Conservation (phyloP, 2,888 invertebrate genomes). For the Odontomyia ornata region DNA sequence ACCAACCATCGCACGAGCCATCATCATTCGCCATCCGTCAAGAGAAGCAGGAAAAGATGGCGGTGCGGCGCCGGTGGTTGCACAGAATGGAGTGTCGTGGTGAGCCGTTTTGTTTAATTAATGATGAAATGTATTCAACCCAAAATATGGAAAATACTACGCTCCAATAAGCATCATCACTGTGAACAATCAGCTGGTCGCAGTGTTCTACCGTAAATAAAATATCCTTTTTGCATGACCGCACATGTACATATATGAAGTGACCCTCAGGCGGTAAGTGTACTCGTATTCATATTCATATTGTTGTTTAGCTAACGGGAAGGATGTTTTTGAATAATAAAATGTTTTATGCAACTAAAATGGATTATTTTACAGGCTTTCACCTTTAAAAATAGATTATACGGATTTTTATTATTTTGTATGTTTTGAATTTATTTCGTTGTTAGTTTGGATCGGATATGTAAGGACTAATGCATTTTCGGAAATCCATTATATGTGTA, state of each 20-base stretch:
- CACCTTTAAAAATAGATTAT: background rate
- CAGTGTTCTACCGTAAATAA: constrained; percentile 32
- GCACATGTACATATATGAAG: background rate
- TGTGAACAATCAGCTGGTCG: constrained; percentile 21
- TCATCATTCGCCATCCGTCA: background rate
- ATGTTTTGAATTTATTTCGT: no score
- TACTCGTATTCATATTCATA: background rate
- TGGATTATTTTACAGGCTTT: background rate
- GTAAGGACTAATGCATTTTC: no score
- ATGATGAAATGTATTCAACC: constrained; percentile 25
- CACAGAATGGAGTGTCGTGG: background rate
- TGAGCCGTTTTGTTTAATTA: constrained; percentile 33
- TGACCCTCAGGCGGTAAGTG: background rate
- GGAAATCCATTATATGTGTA: no score
- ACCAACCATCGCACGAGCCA: no score
- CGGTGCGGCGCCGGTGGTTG: background rate
- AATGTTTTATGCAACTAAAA: background rate
- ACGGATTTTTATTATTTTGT: no score
- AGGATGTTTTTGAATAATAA: background rate
- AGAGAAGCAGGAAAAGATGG: background rate
- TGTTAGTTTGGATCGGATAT: no score
- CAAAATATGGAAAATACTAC: constrained; percentile 20
- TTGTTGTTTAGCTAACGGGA: background rate
- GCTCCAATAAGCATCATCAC: constrained; percentile 19
- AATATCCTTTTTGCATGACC: constrained; percentile 35